Evolutionary conservation across 1,140 invertebrate genomes (phyloP).

Genomic region (Tenebrio molitor): DNA sequence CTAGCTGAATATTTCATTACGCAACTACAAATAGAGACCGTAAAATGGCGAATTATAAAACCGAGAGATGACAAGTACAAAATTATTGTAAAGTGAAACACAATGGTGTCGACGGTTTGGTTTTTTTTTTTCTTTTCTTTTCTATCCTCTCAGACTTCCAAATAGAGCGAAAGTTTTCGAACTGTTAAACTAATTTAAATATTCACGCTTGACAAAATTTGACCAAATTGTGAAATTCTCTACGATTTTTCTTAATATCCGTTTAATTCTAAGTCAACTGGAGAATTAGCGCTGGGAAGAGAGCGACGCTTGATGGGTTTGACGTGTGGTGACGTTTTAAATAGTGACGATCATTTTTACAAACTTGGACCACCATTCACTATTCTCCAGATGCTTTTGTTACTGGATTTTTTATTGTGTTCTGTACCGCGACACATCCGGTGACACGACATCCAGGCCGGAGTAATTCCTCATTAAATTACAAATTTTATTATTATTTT

Average conservation of each 20-base stretch:
- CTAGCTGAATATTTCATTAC: slow-evolving; percentile 38
- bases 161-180: slow-evolving; percentile 43
- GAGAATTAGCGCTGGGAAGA: background rate
- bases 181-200: slow-evolving; percentile 43
- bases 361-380: too few relatives aligned
- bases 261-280: slow-evolving; percentile 17
- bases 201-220: slow-evolving; percentile 44
- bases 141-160: slow-evolving; percentile 31
- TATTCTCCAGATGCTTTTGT: too few relatives aligned
- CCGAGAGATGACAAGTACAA: slow-evolving; percentile 32
- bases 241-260: slow-evolving; percentile 47
- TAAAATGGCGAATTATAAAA: slow-evolving; percentile 36
- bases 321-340: too few relatives aligned
- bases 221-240: slow-evolving; percentile 49
- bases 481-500: too few relatives aligned
- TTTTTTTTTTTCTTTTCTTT: too few relatives aligned
- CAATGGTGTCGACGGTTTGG: slow-evolving; percentile 24
- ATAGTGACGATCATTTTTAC: too few relatives aligned
- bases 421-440: too few relatives aligned
- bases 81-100: slow-evolving; percentile 36
- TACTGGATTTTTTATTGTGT: too few relatives aligned
- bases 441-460: too few relatives aligned
- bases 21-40: slow-evolving; percentile 34
- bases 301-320: too few relatives aligned
- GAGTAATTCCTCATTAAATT: too few relatives aligned